Percentiles rank a stretch among this genome's conserved stretches.
Evolutionary conservation across 2,888 invertebrate genomes (phyloP).

Genomic region (Ophioninae sp.): DNA sequence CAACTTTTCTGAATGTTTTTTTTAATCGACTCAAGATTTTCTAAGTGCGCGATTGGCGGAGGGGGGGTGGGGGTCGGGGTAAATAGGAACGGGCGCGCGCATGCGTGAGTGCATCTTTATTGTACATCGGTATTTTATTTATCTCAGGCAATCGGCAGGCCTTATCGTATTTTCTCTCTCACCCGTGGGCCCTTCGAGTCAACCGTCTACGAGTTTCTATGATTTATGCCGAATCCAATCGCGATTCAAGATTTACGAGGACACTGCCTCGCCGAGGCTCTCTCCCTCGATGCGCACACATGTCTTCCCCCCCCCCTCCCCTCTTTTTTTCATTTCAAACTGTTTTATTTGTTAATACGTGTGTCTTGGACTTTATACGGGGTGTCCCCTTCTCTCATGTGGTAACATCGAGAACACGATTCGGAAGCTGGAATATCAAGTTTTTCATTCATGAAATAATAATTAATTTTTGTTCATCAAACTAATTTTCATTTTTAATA

Average conservation of each 20-base stretch:
- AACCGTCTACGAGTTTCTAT: conserved; percentile 60
- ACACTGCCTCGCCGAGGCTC: conserved; percentile 56
- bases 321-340: conserved; percentile 16
- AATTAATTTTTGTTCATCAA: too few relatives aligned
- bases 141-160: conserved; percentile 49
- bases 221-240: conserved; percentile 72
- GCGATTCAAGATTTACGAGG: conserved; percentile 69
- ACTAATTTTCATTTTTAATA: too few relatives aligned
- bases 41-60: too few relatives aligned
- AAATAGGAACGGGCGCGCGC: background rate
- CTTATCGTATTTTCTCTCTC: conserved; percentile 53
- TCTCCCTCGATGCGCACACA: conserved; percentile 30
- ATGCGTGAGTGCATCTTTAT: conserved; percentile 28
- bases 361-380: too few relatives aligned
- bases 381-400: too few relatives aligned
- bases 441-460: too few relatives aligned
- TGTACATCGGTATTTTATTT: conserved; percentile 36
- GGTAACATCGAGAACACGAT: too few relatives aligned
- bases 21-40: too few relatives aligned
- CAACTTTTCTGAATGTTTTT: too few relatives aligned
- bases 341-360: background rate
- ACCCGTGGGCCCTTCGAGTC: conserved; percentile 20
- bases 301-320: conserved; percentile 13
- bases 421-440: too few relatives aligned
- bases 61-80: background rate